Conservation (phyloP, 2,888 invertebrate genomes). For the Nomada hirtipes region DNA sequence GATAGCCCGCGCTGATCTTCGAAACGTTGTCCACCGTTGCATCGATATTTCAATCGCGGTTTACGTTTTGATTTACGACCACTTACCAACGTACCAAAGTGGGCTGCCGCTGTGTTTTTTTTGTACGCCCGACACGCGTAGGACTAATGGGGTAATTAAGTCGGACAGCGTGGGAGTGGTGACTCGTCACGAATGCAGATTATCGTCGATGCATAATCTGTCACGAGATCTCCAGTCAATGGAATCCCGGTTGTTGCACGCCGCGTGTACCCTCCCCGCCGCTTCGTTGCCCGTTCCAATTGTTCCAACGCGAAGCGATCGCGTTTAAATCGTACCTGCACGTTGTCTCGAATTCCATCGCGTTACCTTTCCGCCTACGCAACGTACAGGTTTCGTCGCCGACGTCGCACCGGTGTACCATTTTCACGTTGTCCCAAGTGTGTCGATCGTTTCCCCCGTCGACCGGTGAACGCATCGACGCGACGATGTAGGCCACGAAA, state of each 20-base stretch:
- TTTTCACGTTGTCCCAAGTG: not conserved
- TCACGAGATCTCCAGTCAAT: constrained; percentile 60
- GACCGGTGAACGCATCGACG: not conserved
- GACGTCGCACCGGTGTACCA: not conserved
- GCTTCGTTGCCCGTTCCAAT: constrained; percentile 16
- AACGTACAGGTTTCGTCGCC: constrained; percentile 15
- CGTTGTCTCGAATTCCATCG: constrained; percentile 10
- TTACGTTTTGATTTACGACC: constrained; percentile 26
- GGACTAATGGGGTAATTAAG: constrained; percentile 65
- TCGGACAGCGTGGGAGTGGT: constrained; percentile 61
- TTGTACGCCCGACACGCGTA: constrained; percentile 46
- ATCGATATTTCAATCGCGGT: constrained; percentile 18
- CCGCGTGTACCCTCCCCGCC: not conserved
- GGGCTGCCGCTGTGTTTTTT: not conserved
- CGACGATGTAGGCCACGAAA: not conserved
- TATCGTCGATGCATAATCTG: constrained; percentile 56
- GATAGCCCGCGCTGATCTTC: constrained; percentile 8
- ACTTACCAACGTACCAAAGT: not conserved
- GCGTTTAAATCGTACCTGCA: constrained; percentile 19
- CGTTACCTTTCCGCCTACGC: constrained; percentile 17
- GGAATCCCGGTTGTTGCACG: constrained; percentile 30
- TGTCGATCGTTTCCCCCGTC: not conserved
- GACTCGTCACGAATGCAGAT: constrained; percentile 67
- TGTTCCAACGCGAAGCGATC: constrained; percentile 26
- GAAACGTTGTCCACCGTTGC: not conserved